Percentiles rank a stretch among this genome's conserved stretches.
Conservation (phyloP, 2,888 invertebrate species). For the Neelides folsomi region DNA sequence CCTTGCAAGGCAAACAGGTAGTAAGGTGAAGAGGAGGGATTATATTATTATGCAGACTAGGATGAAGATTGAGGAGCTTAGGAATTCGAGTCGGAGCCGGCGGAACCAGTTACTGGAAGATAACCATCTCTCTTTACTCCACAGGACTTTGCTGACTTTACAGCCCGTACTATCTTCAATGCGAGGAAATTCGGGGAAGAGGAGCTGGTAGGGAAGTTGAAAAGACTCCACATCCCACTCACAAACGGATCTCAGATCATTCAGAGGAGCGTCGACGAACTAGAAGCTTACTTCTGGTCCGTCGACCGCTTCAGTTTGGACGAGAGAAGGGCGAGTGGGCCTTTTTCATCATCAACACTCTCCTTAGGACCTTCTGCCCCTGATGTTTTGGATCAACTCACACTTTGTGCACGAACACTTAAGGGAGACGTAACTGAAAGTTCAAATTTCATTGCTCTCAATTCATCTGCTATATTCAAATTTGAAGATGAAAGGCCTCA, state of each 20-base stretch:
- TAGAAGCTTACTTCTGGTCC: slow-evolving; percentile 68
- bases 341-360: slow-evolving; percentile 39
- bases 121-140: slow-evolving; percentile 36
- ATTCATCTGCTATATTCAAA: slow-evolving; percentile 21
- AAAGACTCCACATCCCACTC: slow-evolving; percentile 64
- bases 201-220: slow-evolving; percentile 57
- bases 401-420: slow-evolving; percentile 71
- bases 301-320: slow-evolving; percentile 46
- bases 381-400: slow-evolving; percentile 76
- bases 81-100: too few species aligned
- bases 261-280: slow-evolving; percentile 57
- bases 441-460: slow-evolving; percentile 42
- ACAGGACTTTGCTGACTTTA: slow-evolving; percentile 76
- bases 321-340: slow-evolving; percentile 35
- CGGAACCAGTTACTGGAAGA: too few species aligned
- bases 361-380: slow-evolving; percentile 38
- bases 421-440: slow-evolving; percentile 80
- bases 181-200: slow-evolving; percentile 47
- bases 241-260: slow-evolving; percentile 67
- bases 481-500: slow-evolving; percentile 1
- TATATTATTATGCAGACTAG: too few species aligned
- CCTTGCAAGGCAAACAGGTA: slow-evolving; percentile 17
- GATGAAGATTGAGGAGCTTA: too few species aligned
- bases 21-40: not conserved
- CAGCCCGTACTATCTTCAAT: slow-evolving; percentile 53